These are phyloP conservation scores for Cotesia vestalis DNA, from an alignment of 1,140 invertebrate genomes.

Conservation along the genomic window DNA sequence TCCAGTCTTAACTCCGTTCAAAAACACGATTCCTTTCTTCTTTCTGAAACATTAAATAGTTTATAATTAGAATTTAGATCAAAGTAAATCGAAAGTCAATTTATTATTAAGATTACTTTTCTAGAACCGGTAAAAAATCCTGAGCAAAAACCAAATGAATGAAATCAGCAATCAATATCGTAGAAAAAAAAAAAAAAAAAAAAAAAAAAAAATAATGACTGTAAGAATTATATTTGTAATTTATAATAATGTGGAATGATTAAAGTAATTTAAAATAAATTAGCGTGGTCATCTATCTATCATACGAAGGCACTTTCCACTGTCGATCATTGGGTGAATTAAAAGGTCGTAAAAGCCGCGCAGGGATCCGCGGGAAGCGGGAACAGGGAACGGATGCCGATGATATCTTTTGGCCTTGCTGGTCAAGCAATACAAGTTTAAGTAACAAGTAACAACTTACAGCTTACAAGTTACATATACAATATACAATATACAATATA, in stretches of 20 bases:
- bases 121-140: too few relatives aligned
- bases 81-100: too few relatives aligned
- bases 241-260: background rate
- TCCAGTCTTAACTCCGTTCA: background rate
- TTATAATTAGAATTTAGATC: too few relatives aligned
- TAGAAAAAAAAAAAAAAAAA: background rate
- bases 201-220: background rate
- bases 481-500: background rate
- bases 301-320: constrained; percentile 10
- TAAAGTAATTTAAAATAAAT: constrained; percentile 20
- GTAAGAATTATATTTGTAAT: too few relatives aligned
- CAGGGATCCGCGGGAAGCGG: background rate
- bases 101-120: too few relatives aligned
- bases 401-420: background rate
- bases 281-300: constrained; percentile 11
- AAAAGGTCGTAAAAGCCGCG: constrained; percentile 19
- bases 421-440: background rate
- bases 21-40: too few relatives aligned
- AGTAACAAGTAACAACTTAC: too few relatives aligned
- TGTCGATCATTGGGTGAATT: constrained; percentile 17
- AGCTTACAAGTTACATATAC: constrained; percentile 15
- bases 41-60: too few relatives aligned
- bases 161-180: background rate
- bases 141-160: background rate
- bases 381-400: background rate